Evolutionary conservation across 2,797 vertebrate genomes (phyloP).

Genomic region (Strix occidentalis): DNA sequence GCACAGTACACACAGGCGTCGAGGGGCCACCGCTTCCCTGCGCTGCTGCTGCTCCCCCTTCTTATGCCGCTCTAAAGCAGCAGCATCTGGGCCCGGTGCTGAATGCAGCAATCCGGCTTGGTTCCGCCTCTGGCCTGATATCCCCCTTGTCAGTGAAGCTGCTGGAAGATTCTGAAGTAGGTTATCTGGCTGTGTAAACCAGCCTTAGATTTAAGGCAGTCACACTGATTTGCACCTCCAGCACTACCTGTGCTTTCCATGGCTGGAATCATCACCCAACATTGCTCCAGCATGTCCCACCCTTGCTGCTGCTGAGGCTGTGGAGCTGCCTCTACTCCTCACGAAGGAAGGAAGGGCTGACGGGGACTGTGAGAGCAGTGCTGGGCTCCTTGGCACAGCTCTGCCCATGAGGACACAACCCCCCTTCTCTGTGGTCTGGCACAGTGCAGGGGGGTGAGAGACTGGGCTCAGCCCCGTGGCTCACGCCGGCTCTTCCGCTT

Average conservation of each 20-base stretch:
- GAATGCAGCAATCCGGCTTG: not conserved
- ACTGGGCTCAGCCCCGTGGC: not conserved
- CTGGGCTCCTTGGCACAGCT: not conserved
- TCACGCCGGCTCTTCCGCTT: fast-evolving
- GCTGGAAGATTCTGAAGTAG: not conserved
- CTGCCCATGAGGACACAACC: not conserved
- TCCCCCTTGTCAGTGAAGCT: not conserved
- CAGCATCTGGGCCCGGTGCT: not conserved
- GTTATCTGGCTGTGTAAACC: not conserved
- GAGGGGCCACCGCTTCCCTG: not conserved
- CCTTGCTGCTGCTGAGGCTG: not conserved
- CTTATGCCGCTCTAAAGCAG: not conserved
- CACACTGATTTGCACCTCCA: not conserved
- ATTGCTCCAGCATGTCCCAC: not conserved
- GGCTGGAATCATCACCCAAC: not conserved
- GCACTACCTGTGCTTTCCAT: not conserved
- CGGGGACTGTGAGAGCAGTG: fast-evolving
- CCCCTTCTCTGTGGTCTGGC: not conserved
- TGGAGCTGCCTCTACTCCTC: not conserved
- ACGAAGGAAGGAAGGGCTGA: not conserved
- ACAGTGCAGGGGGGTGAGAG: not conserved
- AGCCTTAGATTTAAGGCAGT: not conserved
- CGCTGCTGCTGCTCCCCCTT: not conserved
- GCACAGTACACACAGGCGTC: fast-evolving
- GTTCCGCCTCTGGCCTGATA: not conserved